A percentile compares a stretch with the other conserved stretches of the same genome.
phyloP scores from a whole-genome alignment of 2,888 invertebrate genomes.

The Drosophila cognata region DNA sequence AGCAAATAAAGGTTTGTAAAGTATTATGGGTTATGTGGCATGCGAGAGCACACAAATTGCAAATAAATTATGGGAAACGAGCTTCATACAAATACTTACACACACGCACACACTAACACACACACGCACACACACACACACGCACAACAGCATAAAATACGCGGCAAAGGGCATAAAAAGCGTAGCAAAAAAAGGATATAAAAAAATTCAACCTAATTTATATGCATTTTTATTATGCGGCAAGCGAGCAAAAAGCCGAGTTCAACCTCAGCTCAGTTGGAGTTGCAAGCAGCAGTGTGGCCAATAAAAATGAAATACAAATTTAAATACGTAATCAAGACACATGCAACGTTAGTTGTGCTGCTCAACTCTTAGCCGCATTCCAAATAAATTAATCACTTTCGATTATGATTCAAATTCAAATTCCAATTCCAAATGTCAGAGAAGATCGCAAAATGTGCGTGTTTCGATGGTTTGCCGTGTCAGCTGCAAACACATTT shows the following conservation, averaged over 20 bases:
- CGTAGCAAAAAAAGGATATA: slow-evolving; percentile 2
- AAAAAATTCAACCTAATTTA: slow-evolving; percentile 51
- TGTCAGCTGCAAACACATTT: no score
- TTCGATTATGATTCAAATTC: not conserved
- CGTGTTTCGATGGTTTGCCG: no score
- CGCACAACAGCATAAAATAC: not conserved
- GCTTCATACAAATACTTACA: slow-evolving; percentile 6
- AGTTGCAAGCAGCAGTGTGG: not conserved
- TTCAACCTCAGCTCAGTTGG: slow-evolving; percentile 26
- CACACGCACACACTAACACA: not conserved
- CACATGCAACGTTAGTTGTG: not conserved
- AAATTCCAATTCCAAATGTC: not conserved
- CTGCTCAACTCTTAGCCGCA: not conserved
- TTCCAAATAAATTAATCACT: not conserved
- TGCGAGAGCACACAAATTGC: slow-evolving; percentile 31
- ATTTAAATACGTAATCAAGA: not conserved
- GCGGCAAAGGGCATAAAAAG: not conserved
- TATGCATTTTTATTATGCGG: slow-evolving; percentile 51
- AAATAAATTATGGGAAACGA: slow-evolving; percentile 38
- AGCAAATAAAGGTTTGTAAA: slow-evolving; percentile 39
- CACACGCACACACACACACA: not conserved
- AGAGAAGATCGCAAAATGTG: not conserved
- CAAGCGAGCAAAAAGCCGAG: not conserved
- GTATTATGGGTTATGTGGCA: slow-evolving; percentile 32
- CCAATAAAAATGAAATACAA: slow-evolving; percentile 18